Evolutionary conservation across 2,888 invertebrate species (phyloP), one percentile per base, ranked within the genome.

Genomic region (Mesorhabditis belari): DNA sequence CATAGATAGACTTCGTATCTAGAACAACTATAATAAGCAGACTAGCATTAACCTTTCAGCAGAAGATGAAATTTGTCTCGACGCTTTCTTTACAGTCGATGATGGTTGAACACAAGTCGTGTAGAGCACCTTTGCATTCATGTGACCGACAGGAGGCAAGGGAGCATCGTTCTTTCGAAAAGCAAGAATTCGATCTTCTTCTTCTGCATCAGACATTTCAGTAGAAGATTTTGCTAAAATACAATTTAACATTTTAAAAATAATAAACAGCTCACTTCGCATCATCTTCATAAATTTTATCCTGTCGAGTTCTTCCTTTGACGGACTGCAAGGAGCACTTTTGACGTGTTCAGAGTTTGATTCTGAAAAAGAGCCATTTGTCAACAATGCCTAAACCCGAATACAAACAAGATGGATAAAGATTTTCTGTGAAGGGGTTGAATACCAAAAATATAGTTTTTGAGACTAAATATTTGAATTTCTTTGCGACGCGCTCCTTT

Each of bases 21-120:
- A 57, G 96, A 84, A 6, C n/a, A n/a, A n/a, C n/a, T n/a, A n/a
- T n/a, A n/a, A n/a, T n/a, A n/a, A n/a, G n/a, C n/a, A n/a, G n/a
- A n/a, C n/a, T n/a, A n/a, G n/a, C n/a, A n/a, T n/a, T n/a, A n/a
- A n/a, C n/a, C n/a, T n/a, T 81, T 96, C 95, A 9, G 96, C 91
- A 25, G 89, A 88, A 80, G 90, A 89, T 1, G 94, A 91, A 80
- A 96, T 92, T 80, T 91, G 90, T 77, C 96, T 87, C 19, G 87
- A 86, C 6, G 87, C 86, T 72, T 87, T 87, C 81, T 89, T 90
- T 24, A 69, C 70, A 5, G 74, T 74, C 0, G 75, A 70, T 2
- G 73, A 61, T 12, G 74, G 70, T 55, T 68, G 65, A 26, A 73
- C 60, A 9, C 63, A 62, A 6, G 64, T 60, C 4, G 60, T 35